A percentile compares a stretch with the other conserved stretches of the same genome.
Conservation (phyloP, 2,113 vertebrate species). For the Odobenus rosmarus region DNA sequence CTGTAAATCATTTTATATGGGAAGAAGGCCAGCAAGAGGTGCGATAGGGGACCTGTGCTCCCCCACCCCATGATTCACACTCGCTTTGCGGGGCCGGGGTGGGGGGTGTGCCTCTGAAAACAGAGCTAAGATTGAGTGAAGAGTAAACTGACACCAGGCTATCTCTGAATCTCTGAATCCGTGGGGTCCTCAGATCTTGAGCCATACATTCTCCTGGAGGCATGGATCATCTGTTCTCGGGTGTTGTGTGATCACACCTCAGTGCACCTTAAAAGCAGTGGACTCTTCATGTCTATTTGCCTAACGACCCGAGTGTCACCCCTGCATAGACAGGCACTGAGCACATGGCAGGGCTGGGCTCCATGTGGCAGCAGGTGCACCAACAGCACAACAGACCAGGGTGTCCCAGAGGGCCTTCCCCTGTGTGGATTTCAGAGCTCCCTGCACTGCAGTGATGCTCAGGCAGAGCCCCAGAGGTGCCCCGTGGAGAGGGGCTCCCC, state of each 20-base stretch:
- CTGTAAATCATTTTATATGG: fast-evolving
- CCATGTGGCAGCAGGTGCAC: fast-evolving
- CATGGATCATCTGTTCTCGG: not conserved
- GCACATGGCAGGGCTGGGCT: fast-evolving
- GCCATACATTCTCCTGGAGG: not conserved
- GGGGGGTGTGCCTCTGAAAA: not conserved
- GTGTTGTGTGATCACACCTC: not conserved
- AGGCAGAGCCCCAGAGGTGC: not conserved
- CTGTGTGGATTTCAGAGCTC: not conserved
- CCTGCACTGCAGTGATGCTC: too few species aligned
- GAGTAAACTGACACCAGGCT: not conserved
- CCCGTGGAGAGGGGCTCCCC: too few species aligned
- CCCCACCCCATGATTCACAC: fast-evolving
- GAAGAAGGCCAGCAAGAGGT: fast-evolving
- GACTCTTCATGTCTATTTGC: not conserved
- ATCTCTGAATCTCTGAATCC: too few species aligned
- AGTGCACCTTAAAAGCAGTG: not conserved
- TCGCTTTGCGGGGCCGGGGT: not conserved
- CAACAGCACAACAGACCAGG: too few species aligned
- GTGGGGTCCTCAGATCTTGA: not conserved
- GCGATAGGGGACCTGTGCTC: fast-evolving
- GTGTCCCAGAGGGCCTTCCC: not conserved
- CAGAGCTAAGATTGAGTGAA: not conserved
- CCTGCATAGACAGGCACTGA: not conserved
- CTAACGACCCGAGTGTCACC: not conserved